A percentile compares a stretch with the other conserved stretches of the same genome.
Evolutionary conservation across 2,888 invertebrate species (phyloP).

Genomic region (Lacanobia oleracea): DNA sequence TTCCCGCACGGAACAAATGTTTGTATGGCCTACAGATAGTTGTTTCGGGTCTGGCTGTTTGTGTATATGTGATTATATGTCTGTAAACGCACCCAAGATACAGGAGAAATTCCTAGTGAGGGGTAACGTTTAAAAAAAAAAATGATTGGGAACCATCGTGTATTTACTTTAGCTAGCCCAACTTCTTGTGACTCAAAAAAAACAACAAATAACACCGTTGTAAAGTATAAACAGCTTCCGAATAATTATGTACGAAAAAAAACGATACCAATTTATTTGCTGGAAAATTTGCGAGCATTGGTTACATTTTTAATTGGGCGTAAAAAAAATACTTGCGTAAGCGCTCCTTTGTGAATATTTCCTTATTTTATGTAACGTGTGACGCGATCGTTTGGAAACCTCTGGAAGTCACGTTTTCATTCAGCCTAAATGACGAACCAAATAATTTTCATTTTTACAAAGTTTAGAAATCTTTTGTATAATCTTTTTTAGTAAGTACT

Average conservation of each 20-base stretch:
- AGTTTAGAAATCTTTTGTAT: constrained; percentile 12
- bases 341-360: constrained; percentile 9
- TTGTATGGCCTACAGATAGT: too few species aligned
- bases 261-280: neutral
- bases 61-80: too few species aligned
- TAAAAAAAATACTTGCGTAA: constrained; percentile 26
- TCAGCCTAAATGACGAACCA: constrained; percentile 23
- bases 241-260: too few species aligned
- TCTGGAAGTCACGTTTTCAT: constrained; percentile 58
- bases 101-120: too few species aligned
- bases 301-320: constrained; percentile 30
- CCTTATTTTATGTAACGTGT: constrained; percentile 10
- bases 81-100: too few species aligned
- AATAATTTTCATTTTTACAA: constrained; percentile 28
- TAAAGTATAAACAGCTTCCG: neutral
- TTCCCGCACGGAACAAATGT: too few species aligned
- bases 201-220: neutral
- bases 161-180: too few species aligned
- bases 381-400: constrained; percentile 27
- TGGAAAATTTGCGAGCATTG: neutral
- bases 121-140: too few species aligned
- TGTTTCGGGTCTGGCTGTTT: too few species aligned
- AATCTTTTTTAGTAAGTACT: constrained; percentile 8
- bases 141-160: too few species aligned
- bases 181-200: too few species aligned